A percentile compares a stretch with the other conserved stretches of the same genome.
Conservation (phyloP, 2,797 vertebrate genomes). For the Balearica regulorum region DNA sequence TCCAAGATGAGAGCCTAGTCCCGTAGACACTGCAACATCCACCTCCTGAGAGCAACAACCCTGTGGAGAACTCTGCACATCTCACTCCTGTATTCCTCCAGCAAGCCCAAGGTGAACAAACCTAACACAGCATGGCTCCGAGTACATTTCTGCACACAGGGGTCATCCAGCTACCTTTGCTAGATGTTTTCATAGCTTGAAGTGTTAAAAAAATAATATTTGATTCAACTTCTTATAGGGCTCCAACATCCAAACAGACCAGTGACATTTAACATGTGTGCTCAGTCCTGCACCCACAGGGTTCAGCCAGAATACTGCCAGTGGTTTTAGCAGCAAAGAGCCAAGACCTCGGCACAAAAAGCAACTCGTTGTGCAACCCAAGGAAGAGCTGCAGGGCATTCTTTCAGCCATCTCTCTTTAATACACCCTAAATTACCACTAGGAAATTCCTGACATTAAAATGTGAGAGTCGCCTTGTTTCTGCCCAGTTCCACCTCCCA, state of each 20-base stretch:
- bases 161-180: neutral
- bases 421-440: neutral
- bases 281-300: neutral
- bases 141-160: rapidly evolving
- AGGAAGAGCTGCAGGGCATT: neutral
- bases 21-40: neutral
- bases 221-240: neutral
- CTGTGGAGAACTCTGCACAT: neutral
- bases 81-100: neutral
- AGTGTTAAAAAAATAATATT: neutral
- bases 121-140: neutral
- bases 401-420: neutral
- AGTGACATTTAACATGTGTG: neutral
- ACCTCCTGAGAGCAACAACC: neutral
- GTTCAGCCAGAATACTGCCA: neutral
- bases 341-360: neutral
- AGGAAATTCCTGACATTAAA: neutral
- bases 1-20: neutral
- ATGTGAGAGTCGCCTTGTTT: neutral
- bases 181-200: neutral
- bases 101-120: neutral
- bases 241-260: neutral
- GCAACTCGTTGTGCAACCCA: neutral
- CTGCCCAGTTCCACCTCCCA: neutral
- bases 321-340: neutral